These are phyloP conservation scores for Drosophila trichaetosa DNA, from an alignment of 2,888 invertebrate genomes.

Conservation along the genomic window DNA sequence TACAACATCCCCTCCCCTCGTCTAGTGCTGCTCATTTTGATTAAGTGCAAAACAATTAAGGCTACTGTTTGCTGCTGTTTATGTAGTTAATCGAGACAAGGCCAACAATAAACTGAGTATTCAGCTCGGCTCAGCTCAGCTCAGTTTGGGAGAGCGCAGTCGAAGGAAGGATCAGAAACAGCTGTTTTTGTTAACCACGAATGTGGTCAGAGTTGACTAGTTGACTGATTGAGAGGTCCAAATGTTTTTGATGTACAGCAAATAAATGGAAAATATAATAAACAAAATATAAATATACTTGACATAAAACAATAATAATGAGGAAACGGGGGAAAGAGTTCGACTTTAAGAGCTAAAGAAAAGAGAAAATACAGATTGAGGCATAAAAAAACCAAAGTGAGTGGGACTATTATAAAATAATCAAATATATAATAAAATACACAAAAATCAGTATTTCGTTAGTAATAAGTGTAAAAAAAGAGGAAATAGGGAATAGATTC, in stretches of 20 bases:
- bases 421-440: background rate
- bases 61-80: conserved; percentile 70
- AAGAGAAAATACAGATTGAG: background rate
- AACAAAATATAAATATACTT: background rate
- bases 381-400: background rate
- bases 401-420: background rate
- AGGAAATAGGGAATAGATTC: background rate
- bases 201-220: conserved; percentile 28
- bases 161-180: conserved; percentile 33
- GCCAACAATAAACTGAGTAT: conserved; percentile 13
- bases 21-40: conserved; percentile 73
- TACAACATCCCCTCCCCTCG: background rate
- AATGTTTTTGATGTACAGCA: background rate
- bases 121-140: conserved; percentile 15
- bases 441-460: background rate
- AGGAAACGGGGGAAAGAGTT: background rate
- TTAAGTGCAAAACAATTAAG: conserved; percentile 81
- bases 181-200: conserved; percentile 35
- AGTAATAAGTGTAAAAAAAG: background rate
- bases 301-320: background rate
- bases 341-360: background rate
- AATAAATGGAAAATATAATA: background rate
- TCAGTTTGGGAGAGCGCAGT: background rate
- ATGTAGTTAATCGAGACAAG: conserved; percentile 75
- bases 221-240: conserved; percentile 29